phyloP scores from a whole-genome alignment of 2,888 invertebrate genomes.

The Muscina levida region DNA sequence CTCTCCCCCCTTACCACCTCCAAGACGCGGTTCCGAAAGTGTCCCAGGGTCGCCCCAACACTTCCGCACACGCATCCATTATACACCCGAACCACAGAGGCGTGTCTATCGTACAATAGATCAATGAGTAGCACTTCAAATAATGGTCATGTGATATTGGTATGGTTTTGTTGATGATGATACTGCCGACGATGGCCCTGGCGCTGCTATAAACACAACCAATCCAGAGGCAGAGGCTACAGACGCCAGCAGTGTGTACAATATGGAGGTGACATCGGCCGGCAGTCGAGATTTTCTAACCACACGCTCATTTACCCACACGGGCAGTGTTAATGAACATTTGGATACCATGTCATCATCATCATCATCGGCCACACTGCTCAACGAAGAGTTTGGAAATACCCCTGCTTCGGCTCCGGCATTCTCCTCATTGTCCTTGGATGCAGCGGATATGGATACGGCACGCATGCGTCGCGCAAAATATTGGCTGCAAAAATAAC shows the following conservation, averaged over 20 bases:
- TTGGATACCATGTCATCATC: constrained; percentile 49
- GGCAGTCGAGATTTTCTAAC: constrained; percentile 45
- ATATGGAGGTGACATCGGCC: not conserved
- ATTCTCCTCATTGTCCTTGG: constrained; percentile 63
- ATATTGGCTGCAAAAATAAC: constrained; percentile 63
- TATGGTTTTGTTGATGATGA: constrained; percentile 78
- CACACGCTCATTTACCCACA: constrained; percentile 55
- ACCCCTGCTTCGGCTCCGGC: constrained; percentile 62
- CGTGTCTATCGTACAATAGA: constrained; percentile 81
- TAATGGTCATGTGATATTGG: constrained; percentile 80
- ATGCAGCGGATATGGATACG: constrained; percentile 61
- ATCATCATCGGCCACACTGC: constrained; percentile 4
- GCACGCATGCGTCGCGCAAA: constrained; percentile 63
- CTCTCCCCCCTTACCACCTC: constrained; percentile 80
- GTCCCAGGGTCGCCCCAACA: constrained; percentile 87
- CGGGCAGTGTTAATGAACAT: constrained; percentile 61
- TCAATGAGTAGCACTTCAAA: constrained; percentile 80
- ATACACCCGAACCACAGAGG: constrained; percentile 83
- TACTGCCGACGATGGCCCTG: constrained; percentile 48
- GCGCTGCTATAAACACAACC: not conserved
- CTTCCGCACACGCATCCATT: constrained; percentile 83
- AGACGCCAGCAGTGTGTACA: not conserved
- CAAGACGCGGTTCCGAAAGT: constrained; percentile 84
- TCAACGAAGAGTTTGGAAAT: constrained; percentile 36
- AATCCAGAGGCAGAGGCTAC: constrained; percentile 15